Conservation (phyloP, 2,797 vertebrate genomes). For the Microcaecilia unicolor region DNA sequence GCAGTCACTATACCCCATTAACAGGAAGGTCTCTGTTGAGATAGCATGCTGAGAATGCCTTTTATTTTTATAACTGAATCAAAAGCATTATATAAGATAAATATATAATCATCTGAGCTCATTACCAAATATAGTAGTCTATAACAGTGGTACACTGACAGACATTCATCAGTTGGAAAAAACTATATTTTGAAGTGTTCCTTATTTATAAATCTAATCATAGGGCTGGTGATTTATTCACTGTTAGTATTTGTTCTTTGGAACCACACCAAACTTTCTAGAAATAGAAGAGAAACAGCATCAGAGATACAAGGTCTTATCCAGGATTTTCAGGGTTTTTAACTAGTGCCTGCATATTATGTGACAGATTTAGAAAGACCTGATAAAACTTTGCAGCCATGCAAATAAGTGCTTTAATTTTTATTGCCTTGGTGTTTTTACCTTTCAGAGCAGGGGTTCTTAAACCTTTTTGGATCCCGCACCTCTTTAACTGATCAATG, state of each 20-base stretch:
- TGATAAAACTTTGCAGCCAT: too few relatives aligned
- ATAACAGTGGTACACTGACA: conserved; percentile 8
- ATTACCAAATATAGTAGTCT: conserved; percentile 12
- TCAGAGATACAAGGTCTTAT: too few relatives aligned
- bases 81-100: conserved; percentile 9
- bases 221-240: conserved; percentile 13
- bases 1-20: conserved; percentile 2
- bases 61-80: conserved; percentile 3
- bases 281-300: conserved; percentile 9
- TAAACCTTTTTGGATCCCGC: too few relatives aligned
- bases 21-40: conserved; percentile 2
- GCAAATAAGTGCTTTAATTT: too few relatives aligned
- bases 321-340: too few relatives aligned
- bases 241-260: conserved; percentile 4
- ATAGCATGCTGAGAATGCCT: conserved; percentile 4
- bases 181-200: conserved; percentile 9
- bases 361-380: too few relatives aligned
- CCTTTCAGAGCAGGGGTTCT: too few relatives aligned
- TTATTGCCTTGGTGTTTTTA: too few relatives aligned
- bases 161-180: conserved; percentile 11
- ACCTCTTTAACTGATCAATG: too few relatives aligned
- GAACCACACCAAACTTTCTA: conserved; percentile 1
- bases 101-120: conserved; percentile 15
- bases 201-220: conserved; percentile 15
- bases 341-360: too few relatives aligned